Conservation (phyloP, 2,888 invertebrate genomes). For the Leptothorax acervorum region DNA sequence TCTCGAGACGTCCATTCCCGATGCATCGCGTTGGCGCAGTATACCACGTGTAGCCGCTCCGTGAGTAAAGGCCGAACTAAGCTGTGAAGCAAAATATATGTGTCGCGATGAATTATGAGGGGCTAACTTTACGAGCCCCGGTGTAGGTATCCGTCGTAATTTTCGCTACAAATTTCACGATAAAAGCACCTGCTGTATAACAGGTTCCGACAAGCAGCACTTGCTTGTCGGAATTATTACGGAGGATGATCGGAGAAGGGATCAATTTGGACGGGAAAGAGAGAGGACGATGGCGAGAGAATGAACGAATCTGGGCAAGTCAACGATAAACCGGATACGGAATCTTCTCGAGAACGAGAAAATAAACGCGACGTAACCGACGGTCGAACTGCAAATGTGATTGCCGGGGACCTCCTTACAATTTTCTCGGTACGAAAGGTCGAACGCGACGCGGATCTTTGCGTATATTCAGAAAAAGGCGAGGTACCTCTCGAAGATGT, state of each 20-base stretch:
- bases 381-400: conserved; percentile 19
- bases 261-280: not conserved
- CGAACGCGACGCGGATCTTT: conserved; percentile 13
- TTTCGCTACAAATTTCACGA: conserved; percentile 47
- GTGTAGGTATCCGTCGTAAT: conserved; percentile 46
- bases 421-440: conserved; percentile 20
- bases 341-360: conserved; percentile 21
- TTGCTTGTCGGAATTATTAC: conserved; percentile 22
- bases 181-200: not conserved
- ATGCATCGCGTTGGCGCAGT: conserved; percentile 37
- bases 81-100: conserved; percentile 60
- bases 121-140: conserved; percentile 43
- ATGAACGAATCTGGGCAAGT: not conserved
- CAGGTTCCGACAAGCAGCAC: not conserved
- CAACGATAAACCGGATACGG: not conserved
- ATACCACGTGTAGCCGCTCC: conserved; percentile 52
- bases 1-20: conserved; percentile 61
- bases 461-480: not conserved
- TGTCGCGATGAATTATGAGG: conserved; percentile 64
- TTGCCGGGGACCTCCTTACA: conserved; percentile 2
- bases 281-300: not conserved
- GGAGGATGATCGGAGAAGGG: not conserved
- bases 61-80: conserved; percentile 62
- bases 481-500: not conserved
- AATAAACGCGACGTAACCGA: conserved; percentile 29